These are phyloP conservation scores for Ophion ventricosus DNA, from an alignment of 2,888 invertebrate species.

Conservation along the genomic window DNA sequence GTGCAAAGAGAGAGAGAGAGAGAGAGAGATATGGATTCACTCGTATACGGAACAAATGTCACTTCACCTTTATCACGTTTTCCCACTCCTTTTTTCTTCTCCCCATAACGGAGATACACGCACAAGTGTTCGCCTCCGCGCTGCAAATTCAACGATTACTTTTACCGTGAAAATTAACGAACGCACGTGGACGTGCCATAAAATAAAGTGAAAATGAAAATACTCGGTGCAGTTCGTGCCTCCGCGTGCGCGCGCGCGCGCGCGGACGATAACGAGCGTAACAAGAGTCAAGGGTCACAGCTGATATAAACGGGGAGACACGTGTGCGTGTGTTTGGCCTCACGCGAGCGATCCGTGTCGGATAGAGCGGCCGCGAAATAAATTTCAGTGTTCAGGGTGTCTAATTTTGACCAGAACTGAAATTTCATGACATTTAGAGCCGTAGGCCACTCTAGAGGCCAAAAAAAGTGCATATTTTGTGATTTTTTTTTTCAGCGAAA, in stretches of 20 bases:
- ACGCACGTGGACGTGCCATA: slow-evolving; percentile 41
- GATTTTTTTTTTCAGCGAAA: too few relatives aligned
- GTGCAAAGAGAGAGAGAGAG: not conserved
- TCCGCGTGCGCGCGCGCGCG: slow-evolving; percentile 5
- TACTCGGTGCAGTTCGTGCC: not conserved
- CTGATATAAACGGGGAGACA: slow-evolving; percentile 45
- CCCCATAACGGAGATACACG: not conserved
- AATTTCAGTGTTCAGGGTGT: not conserved
- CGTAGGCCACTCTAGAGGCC: too few relatives aligned
- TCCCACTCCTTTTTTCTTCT: not conserved
- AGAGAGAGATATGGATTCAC: not conserved
- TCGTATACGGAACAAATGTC: not conserved
- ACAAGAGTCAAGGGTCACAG: slow-evolving; percentile 46
- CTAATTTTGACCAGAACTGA: too few relatives aligned
- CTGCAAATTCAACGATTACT: slow-evolving; percentile 25
- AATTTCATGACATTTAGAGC: too few relatives aligned
- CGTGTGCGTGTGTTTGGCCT: slow-evolving; percentile 16
- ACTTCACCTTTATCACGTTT: not conserved
- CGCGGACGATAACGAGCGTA: slow-evolving; percentile 57
- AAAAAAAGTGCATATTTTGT: too few relatives aligned
- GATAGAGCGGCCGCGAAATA: not conserved
- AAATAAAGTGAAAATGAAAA: slow-evolving; percentile 47
- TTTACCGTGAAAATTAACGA: slow-evolving; percentile 43
- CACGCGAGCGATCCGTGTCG: not conserved
- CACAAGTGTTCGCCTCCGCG: not conserved